Evolutionary conservation across 2,113 vertebrate genomes (phyloP), one percentile per base, ranked within the genome.

Genomic region (Orientallactaga bullata): DNA sequence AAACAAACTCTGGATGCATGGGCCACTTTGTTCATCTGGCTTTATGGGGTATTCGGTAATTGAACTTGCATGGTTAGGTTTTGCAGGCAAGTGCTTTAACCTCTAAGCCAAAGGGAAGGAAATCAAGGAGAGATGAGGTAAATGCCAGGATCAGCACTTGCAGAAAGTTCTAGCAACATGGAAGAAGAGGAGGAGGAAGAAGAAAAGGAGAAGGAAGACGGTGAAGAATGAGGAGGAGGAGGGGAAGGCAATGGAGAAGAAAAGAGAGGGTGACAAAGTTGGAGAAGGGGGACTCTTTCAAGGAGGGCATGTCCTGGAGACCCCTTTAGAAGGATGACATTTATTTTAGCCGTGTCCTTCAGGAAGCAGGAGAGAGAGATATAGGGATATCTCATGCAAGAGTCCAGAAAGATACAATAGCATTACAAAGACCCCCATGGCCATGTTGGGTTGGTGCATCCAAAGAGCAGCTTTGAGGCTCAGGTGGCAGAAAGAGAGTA

Each of bases 341-440:
- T 92, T 84, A 55, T 26, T 89, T 86, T 26, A 58, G 47, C 30
- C 37, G 74, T 72, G 23, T 51, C 79, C 32, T 93, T 84, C 26
- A 47, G 73, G 35, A 81, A 83, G 63, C 58, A 17, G 73, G 42
- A 13, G 23, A 71, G 15, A 35, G 68, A 90, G 32, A 32, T 28
- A 3, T 26, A 5, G 42, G 47, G n/a, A 20, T 1, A 74, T 12
- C 55, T 47, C 7, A 11, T 55, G 55, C 55, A 55, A 55, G 55
- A 47, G 42, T 5, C 42, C 42, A 47, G 42, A 8, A 47, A 47
- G 42, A 47, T 47, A 47, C 42, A 47, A 47, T 47, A 47, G 42
- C 8, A 8, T 47, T 24, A 10, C 15, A 16, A 69, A 58, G n/a
- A 3, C 55, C 78, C 30, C 42, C 5, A 1, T 2, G 21, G n/a